These are phyloP conservation scores for Agelas oroides DNA, from an alignment of 37 sponge, comb jelly and placozoan species.

Conservation along the genomic window DNA sequence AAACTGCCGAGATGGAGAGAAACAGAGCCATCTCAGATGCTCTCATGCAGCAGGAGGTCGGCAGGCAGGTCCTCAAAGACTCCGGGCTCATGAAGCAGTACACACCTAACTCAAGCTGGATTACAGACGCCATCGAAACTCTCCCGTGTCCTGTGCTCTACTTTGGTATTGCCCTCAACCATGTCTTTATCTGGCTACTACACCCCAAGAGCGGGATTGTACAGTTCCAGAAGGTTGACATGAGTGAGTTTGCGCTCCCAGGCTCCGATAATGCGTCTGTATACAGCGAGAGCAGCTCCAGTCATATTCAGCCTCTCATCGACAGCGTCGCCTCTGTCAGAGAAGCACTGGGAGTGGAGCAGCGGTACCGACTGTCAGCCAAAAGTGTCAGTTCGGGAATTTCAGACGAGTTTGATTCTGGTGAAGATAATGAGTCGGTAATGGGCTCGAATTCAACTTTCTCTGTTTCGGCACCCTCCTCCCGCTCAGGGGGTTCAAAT, in stretches of 20 bases:
- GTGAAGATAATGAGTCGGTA: conserved; percentile 69
- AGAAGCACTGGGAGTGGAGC: conserved; percentile 78
- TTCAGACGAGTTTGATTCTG: conserved; percentile 64
- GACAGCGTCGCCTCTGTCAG: conserved; percentile 72
- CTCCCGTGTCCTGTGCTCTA: conserved; percentile 75
- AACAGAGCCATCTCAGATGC: conserved; percentile 71
- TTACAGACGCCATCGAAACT: conserved; percentile 67
- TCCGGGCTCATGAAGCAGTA: conserved; percentile 71
- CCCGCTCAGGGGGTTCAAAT: neutral
- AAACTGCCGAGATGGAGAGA: conserved; percentile 89
- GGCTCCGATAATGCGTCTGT: conserved; percentile 73
- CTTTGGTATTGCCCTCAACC: conserved; percentile 82
- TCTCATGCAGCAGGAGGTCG: conserved; percentile 69
- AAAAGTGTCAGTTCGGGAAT: conserved; percentile 63
- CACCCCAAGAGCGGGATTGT: conserved; percentile 88
- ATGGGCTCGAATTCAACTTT: conserved; percentile 30
- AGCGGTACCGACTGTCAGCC: conserved; percentile 35
- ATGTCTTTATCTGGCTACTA: conserved; percentile 91
- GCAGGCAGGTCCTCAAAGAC: conserved; percentile 53
- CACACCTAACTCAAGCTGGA: conserved; percentile 58
- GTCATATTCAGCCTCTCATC: conserved; percentile 64
- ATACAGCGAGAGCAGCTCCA: conserved; percentile 71
- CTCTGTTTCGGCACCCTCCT: conserved; percentile 16
- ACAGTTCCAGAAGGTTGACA: conserved; percentile 85
- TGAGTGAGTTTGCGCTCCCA: conserved; percentile 57